Evolutionary conservation across 2,113 vertebrate species (phyloP).

Genomic region (Numida meleagris): DNA sequence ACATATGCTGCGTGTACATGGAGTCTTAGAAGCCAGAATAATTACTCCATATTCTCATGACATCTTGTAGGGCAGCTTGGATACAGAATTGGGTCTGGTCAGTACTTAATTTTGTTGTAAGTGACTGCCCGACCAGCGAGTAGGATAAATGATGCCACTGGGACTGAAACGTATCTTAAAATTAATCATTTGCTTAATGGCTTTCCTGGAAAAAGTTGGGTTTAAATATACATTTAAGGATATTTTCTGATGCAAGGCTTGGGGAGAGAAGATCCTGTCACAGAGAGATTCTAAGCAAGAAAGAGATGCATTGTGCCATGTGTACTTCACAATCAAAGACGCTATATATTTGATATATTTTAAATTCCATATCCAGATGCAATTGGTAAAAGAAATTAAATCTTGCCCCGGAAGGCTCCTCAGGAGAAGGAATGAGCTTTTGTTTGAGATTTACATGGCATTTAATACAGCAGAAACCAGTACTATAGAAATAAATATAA

Average conservation of each 20-base stretch:
- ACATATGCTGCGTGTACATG: fast-evolving
- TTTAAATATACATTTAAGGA: conserved; percentile 18
- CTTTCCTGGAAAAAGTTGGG: background rate
- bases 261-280: background rate
- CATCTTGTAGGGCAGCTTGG: background rate
- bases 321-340: background rate
- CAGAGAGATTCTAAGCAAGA: background rate
- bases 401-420: background rate
- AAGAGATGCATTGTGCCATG: background rate
- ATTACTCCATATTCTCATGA: background rate
- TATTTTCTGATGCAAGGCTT: background rate
- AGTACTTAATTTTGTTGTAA: conserved; percentile 34
- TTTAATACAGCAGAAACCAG: background rate
- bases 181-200: conserved; percentile 39
- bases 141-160: conserved; percentile 49
- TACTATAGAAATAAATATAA: background rate
- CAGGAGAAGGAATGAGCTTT: background rate
- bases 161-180: conserved; percentile 37
- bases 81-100: conserved; percentile 24
- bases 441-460: background rate
- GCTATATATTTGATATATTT: background rate
- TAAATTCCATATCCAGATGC: background rate
- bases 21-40: background rate
- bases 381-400: background rate
- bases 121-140: conserved; percentile 18